A percentile compares a stretch with the other conserved stretches of the same genome.
These are phyloP conservation scores for Ibidorhyncha struthersii DNA, from an alignment of 2,113 vertebrate species.

Conservation along the genomic window DNA sequence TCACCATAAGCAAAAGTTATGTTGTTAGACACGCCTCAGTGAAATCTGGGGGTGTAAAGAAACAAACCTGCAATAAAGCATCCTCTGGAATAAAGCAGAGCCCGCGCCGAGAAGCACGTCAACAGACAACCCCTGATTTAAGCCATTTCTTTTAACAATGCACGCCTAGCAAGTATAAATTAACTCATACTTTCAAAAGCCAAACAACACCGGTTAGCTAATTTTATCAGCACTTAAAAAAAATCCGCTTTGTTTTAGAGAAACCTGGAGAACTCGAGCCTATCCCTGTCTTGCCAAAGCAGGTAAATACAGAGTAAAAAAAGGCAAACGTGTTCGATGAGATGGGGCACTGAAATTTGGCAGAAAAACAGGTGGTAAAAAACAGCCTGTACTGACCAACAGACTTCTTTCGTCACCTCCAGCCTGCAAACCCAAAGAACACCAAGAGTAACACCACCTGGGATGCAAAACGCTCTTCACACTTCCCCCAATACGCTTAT, in stretches of 20 bases:
- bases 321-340: background rate
- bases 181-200: constrained; percentile 48
- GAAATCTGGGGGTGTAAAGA: constrained; percentile 58
- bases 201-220: constrained; percentile 43
- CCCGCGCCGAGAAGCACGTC: constrained; percentile 20
- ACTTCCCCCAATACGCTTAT: background rate
- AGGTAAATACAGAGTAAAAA: background rate
- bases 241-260: constrained; percentile 17
- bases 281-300: background rate
- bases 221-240: constrained; percentile 21
- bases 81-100: constrained; percentile 34
- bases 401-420: background rate
- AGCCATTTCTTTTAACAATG: constrained; percentile 54
- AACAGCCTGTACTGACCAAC: background rate
- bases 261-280: background rate
- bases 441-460: background rate
- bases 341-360: background rate
- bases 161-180: constrained; percentile 55
- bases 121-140: constrained; percentile 66
- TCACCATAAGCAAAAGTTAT: constrained; percentile 26
- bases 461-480: background rate
- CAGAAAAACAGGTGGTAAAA: background rate
- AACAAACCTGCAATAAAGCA: constrained; percentile 62
- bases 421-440: background rate
- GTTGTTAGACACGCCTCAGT: constrained; percentile 55